Evolutionary conservation across 2,113 vertebrate genomes (phyloP), one percentile per base, ranked within the genome.

Genomic region (Grantiella picta): DNA sequence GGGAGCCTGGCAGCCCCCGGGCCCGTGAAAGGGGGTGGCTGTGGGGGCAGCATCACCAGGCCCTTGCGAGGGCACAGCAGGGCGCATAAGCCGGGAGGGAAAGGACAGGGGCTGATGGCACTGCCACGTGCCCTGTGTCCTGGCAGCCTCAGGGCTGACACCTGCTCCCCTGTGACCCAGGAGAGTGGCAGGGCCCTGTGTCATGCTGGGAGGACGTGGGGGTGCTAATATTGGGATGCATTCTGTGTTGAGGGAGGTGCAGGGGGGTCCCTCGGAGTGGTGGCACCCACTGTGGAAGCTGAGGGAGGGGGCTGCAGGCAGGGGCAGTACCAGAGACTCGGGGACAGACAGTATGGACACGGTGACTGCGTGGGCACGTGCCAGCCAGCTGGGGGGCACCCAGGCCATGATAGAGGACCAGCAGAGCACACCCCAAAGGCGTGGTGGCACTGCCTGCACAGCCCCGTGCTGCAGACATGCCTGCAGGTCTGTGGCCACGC

Each of bases 311-410:
- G 42, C 18, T 22, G 57, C 0, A 1, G 19, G 47, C 38, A n/a
- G 27, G 13, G 61, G 27, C 61, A 33, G 38, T 7, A 15, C 4
- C 36, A 45, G 36, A 60, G 18, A 7, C 45, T 69, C 18, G 8
- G 45, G 8, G 47, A 31, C 25, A 69, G 47, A 31, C 25, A 69
- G 27, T 11, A 11, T 2, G 20, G 31, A 4, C 40, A 66, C 0
- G 0, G 25, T 1, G 1, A 10, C 25, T 23, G 36, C 0, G 2
- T 5, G 36, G 42, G 22, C 29, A 31, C 0, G 0, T 76, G 13
- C 21, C 64, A 76, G 35, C 20, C 64, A 13, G 13, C 10, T 0
- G 4, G 2, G 40, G 40, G 19, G 6, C 75, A 59, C 38, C 10
- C 17, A 36, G 59, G 18, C 38, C 28, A 0, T 5, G 25, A 12